Evolutionary conservation across 2,113 vertebrate species (phyloP), one percentile per base, ranked within the genome.

Genomic region (Cheilinus undulatus): DNA sequence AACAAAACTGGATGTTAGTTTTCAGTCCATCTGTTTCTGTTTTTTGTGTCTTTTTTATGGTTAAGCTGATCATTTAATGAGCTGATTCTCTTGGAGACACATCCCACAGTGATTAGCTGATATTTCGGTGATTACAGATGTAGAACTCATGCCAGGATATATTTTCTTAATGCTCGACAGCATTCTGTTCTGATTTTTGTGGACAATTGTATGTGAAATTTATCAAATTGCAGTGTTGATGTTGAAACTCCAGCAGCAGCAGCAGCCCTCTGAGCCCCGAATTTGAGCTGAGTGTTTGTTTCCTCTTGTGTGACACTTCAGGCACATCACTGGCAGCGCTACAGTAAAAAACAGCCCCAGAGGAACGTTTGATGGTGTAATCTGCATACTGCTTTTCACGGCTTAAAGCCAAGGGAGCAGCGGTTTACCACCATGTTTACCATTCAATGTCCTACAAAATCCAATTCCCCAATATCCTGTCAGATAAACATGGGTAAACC

Each of bases 401-500:
- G 54, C 17, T 10, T 1, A 10, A 14, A 42, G 49, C 66, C 60
- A 28, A 38, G 19, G 34, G 40, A 50, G 43, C 40, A 20, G 22
- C n/a, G 65, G 59, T 74, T 60, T 13, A 64, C 70, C 45, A 28
- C 57, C 23, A 3, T 19, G 52, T 69, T 42, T 22, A 12, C 14
- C 13, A 50, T 54, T 32, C 0, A 1, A 26, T 42, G 26, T 65
- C 9, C 34, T 49, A 27, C 46, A 60, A 19, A 64, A 38, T 53
- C 52, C 40, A 9, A 42, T 5, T 42, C 11, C 38, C 57, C 50
- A 66, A 69, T 76, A 64, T 65, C 64, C 53, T 36, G 59, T 70
- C 42, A 45, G n/a, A 80, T 65, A 49, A 46, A 60, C 42, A 56
- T 69, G 54, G 69, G 59, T 62, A 49, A 58, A 34, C 53, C 45